A percentile compares a stretch with the other conserved stretches of the same genome.
Conservation (phyloP, 2,888 invertebrate genomes). For the Parnassius glacialis region DNA sequence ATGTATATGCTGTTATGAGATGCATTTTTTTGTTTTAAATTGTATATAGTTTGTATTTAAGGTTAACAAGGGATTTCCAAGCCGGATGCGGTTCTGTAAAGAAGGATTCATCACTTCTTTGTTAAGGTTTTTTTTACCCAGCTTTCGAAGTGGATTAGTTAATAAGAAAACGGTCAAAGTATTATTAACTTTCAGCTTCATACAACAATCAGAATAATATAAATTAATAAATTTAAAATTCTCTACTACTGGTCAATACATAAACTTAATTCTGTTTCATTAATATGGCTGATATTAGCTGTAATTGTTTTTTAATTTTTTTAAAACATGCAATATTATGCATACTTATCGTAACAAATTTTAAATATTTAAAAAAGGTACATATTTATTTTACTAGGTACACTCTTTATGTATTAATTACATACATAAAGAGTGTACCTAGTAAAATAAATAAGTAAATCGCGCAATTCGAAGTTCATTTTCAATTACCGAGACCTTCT, state of each 20-base stretch:
- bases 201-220: no score
- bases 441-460: no score
- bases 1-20: conserved; percentile 36
- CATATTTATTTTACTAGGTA: neutral
- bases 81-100: conserved; percentile 11
- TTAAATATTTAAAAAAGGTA: no score
- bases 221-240: no score
- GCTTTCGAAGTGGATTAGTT: neutral
- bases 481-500: neutral
- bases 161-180: neutral
- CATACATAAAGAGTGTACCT: no score
- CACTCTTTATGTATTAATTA: neutral
- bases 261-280: no score
- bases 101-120: conserved; percentile 1
- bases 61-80: conserved; percentile 2
- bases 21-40: conserved; percentile 40
- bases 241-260: no score
- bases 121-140: conserved; percentile 2
- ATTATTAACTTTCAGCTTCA: neutral
- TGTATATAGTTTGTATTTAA: conserved; percentile 32
- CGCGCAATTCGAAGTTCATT: no score
- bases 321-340: no score
- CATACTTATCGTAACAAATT: no score
- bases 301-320: no score
- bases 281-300: no score